phyloP scores from a whole-genome alignment of 1,140 invertebrate genomes.

The Meloidogyne chitwoodi region DNA sequence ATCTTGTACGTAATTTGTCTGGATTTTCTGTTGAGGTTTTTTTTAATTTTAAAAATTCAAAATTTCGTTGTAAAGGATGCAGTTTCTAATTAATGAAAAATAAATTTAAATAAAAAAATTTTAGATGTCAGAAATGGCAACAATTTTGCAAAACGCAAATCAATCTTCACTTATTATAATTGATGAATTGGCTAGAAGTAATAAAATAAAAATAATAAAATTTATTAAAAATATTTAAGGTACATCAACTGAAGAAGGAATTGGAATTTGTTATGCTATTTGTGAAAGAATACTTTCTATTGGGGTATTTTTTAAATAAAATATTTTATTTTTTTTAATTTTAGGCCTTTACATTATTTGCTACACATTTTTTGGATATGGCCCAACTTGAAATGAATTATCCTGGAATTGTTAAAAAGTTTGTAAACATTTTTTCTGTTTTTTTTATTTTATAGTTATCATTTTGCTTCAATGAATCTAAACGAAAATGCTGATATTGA shows the following conservation, averaged over 20 bases:
- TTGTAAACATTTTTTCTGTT: neutral
- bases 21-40: constrained; percentile 75
- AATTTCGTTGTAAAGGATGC: too few species aligned
- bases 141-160: constrained; percentile 39
- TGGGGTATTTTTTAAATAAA: neutral
- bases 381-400: constrained; percentile 26
- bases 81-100: neutral
- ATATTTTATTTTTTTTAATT: neutral
- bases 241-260: constrained; percentile 45
- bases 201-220: neutral
- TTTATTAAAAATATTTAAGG: constrained; percentile 18
- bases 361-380: constrained; percentile 47
- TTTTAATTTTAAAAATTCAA: neutral
- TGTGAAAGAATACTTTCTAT: constrained; percentile 31
- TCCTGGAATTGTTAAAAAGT: constrained; percentile 37
- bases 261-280: constrained; percentile 45
- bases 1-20: constrained; percentile 76
- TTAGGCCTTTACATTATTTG: constrained; percentile 45
- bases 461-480: constrained; percentile 23
- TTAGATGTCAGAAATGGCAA: constrained; percentile 45
- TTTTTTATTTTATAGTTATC: constrained; percentile 35
- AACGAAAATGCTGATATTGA: constrained; percentile 18
- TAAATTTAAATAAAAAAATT: too few species aligned
- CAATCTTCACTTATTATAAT: constrained; percentile 43
- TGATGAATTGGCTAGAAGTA: constrained; percentile 49